Evolutionary conservation across 2,797 vertebrate species (phyloP).

Genomic region (Cephalopachus bancanus): DNA sequence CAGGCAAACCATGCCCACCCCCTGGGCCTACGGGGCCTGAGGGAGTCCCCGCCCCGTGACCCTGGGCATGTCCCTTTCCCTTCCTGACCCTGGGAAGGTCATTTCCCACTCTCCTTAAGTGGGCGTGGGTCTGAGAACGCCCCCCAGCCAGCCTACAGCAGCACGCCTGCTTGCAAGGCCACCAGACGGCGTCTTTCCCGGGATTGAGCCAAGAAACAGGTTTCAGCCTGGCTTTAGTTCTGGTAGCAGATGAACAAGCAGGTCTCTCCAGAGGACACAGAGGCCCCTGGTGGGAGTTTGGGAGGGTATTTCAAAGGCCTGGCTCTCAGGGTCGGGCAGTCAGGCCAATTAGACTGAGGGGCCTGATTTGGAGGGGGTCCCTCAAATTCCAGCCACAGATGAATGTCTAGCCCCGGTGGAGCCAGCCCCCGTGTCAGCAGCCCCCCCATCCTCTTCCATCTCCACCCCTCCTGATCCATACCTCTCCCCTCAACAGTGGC

Average conservation of each 20-base stretch:
- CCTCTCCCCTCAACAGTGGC: slow-evolving; percentile 88
- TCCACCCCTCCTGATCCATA: not conserved
- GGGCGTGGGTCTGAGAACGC: not conserved
- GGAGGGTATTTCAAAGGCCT: not conserved
- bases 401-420: not conserved
- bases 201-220: not conserved
- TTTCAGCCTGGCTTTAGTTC: not conserved
- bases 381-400: not conserved
- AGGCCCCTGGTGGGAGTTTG: not conserved
- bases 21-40: not conserved
- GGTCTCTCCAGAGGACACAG: not conserved
- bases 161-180: not conserved
- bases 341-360: not conserved
- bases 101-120: not conserved
- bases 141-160: not conserved
- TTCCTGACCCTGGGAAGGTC: not conserved
- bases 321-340: not conserved
- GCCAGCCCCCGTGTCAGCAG: not conserved
- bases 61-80: not conserved
- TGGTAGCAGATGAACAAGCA: not conserved
- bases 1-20: not conserved
- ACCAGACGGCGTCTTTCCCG: not conserved
- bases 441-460: not conserved
- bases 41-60: not conserved
- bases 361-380: not conserved